phyloP scores from a whole-genome alignment of 1,140 invertebrate genomes.

The Drosophila guanche region DNA sequence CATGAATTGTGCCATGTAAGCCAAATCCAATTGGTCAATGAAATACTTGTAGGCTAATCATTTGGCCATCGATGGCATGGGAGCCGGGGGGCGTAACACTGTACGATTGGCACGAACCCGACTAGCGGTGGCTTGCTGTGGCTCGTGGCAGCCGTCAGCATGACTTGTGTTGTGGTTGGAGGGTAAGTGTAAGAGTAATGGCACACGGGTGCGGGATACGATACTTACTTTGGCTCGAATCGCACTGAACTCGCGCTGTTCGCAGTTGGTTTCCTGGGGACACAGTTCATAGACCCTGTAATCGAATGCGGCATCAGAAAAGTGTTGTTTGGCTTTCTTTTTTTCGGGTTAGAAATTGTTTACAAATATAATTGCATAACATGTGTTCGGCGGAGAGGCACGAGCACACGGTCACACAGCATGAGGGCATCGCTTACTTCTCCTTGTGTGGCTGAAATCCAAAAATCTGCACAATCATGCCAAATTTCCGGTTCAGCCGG shows the following conservation, averaged over 20 bases:
- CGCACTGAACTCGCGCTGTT: constrained; percentile 75
- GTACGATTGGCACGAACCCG: constrained; percentile 50
- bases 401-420: background rate
- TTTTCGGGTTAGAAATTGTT: constrained; percentile 42
- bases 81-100: background rate
- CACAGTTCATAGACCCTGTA: constrained; percentile 78
- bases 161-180: background rate
- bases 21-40: constrained; percentile 38
- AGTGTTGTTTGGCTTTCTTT: constrained; percentile 10
- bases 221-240: constrained; percentile 79
- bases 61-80: constrained; percentile 20
- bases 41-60: constrained; percentile 1
- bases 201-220: too few species aligned
- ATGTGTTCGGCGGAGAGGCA: constrained; percentile 33
- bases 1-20: constrained; percentile 46
- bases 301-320: constrained; percentile 4
- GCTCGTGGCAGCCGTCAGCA: constrained; percentile 35
- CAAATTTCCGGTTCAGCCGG: constrained; percentile 77
- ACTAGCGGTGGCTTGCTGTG: constrained; percentile 20
- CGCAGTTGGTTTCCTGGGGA: constrained; percentile 76
- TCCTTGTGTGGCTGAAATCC: constrained; percentile 76
- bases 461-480: constrained; percentile 82
- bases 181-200: background rate
- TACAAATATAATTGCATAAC: constrained; percentile 56
- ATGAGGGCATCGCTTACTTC: constrained; percentile 59